These are phyloP conservation scores for Cryptus armator DNA, from an alignment of 2,888 invertebrate genomes.

Conservation along the genomic window DNA sequence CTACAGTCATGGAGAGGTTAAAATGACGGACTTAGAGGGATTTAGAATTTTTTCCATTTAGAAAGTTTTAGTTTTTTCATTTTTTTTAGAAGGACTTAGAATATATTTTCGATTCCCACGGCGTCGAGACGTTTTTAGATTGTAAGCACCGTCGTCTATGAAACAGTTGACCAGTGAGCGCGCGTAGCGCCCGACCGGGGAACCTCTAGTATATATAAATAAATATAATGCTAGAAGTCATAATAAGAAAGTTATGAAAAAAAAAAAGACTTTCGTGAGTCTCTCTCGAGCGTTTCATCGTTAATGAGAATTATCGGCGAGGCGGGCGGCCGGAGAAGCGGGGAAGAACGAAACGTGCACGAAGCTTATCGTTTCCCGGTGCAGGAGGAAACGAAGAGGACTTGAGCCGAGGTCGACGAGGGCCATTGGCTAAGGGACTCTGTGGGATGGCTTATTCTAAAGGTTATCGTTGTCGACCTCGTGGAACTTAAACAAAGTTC, in stretches of 20 bases:
- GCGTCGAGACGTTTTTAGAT: no score
- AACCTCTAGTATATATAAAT: no score
- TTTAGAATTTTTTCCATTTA: no score
- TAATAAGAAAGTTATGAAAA: conserved; percentile 1
- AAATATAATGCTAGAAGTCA: background rate
- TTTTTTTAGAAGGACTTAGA: no score
- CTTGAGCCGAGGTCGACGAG: conserved; percentile 26
- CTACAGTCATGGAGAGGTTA: no score
- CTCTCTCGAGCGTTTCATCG: conserved; percentile 54
- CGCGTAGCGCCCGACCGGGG: no score
- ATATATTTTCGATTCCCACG: no score
- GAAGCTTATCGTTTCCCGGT: conserved; percentile 74
- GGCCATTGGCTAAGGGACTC: conserved; percentile 28
- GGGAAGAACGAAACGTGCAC: conserved; percentile 61
- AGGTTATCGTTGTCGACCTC: conserved; percentile 78
- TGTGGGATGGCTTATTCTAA: conserved; percentile 73
- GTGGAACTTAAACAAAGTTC: conserved; percentile 79
- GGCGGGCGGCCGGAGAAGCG: conserved; percentile 65
- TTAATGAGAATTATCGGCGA: conserved; percentile 75
- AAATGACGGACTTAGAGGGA: no score
- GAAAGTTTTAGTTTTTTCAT: no score
- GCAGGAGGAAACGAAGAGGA: conserved; percentile 66
- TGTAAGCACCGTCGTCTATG: no score
- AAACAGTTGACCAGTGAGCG: no score
- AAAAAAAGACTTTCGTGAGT: conserved; percentile 8